Percentiles rank a stretch among this genome's conserved stretches.
phyloP scores from a whole-genome alignment of 2,113 vertebrate species.

The Rhinogobius similis region DNA sequence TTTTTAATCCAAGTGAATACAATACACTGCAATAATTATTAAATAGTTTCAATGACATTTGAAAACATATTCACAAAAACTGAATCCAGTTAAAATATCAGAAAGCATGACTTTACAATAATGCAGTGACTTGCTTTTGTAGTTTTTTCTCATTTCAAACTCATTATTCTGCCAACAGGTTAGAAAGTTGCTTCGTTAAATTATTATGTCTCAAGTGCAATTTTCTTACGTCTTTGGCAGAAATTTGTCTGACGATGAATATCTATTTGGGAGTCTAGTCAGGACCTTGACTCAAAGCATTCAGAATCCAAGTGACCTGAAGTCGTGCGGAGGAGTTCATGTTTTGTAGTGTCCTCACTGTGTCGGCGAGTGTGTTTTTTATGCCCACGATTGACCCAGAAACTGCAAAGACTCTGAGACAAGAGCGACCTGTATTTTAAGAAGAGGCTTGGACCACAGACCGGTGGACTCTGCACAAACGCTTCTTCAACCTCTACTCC shows the following conservation, averaged over 20 bases:
- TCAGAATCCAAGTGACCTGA: background rate
- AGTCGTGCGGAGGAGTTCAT: background rate
- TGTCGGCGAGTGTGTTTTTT: conserved; percentile 42
- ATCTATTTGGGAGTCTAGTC: background rate
- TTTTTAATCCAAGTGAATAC: no score
- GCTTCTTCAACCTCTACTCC: conserved; percentile 39
- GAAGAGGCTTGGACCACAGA: conserved; percentile 20
- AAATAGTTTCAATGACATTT: no score
- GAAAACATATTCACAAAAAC: no score
- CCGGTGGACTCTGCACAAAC: conserved; percentile 57
- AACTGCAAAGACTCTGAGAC: conserved; percentile 48
- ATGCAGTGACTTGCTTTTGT: no score
- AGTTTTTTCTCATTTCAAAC: no score
- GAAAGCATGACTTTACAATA: no score
- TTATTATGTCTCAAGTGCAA: background rate
- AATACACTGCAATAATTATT: no score
- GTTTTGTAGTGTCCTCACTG: conserved; percentile 27
- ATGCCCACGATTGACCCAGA: conserved; percentile 23
- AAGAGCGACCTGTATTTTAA: conserved; percentile 22
- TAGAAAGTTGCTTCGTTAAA: background rate
- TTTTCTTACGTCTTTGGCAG: background rate
- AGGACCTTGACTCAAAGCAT: no score
- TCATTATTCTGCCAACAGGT: no score
- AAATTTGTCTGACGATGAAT: background rate
- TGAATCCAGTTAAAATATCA: no score